Evolutionary conservation across 2,113 vertebrate species (phyloP).

Genomic region (Eonycteris spelaea): DNA sequence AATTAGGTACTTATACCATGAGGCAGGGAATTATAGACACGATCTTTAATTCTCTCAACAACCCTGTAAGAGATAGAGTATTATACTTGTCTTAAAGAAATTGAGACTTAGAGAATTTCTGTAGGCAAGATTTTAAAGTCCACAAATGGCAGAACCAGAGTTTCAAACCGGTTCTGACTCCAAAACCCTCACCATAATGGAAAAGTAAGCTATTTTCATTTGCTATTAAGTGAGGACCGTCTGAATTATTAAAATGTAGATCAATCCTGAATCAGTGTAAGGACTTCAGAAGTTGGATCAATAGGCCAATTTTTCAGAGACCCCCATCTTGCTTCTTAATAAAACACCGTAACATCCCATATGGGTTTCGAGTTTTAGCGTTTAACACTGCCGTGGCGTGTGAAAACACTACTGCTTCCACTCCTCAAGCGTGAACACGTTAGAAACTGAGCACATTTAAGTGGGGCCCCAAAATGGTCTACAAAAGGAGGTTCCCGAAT

Average conservation of each 20-base stretch:
- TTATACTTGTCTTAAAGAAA: neutral
- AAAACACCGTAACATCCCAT: neutral
- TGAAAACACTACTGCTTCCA: neutral
- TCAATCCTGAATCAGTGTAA: neutral
- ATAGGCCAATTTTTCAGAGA: neutral
- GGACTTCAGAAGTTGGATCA: neutral
- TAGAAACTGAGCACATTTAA: neutral
- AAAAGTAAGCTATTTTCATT: neutral
- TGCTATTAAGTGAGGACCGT: neutral
- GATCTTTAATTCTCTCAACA: neutral
- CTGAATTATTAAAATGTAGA: neutral
- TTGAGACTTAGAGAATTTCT: neutral
- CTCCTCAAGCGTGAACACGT: neutral
- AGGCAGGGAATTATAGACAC: neutral
- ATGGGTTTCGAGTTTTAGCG: neutral
- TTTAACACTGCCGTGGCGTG: neutral
- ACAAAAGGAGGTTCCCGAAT: neutral
- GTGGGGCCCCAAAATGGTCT: neutral
- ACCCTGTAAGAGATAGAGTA: neutral
- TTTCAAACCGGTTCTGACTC: neutral
- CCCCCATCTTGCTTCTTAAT: too few species aligned
- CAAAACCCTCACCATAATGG: neutral
- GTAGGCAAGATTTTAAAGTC: neutral
- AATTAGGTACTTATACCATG: neutral
- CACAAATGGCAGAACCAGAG: neutral